Evolutionary conservation across 2,888 invertebrate species (phyloP).

Genomic region (Julus scanicus): DNA sequence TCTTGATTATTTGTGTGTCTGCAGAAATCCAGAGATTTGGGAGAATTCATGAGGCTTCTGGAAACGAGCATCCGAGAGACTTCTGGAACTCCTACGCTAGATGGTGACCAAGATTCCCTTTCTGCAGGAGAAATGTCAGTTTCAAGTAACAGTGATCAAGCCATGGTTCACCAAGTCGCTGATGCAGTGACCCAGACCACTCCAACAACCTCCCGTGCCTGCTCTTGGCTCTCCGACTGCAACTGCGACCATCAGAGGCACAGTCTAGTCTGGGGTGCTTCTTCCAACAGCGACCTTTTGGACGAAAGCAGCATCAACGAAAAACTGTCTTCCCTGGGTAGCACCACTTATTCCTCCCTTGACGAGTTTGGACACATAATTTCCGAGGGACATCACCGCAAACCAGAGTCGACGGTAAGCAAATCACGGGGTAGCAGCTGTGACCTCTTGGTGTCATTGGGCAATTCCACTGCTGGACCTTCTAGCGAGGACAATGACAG

Average conservation of each 20-base stretch:
- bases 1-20: no score
- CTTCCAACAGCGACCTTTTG: not conserved
- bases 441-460: not conserved
- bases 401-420: not conserved
- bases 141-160: not conserved
- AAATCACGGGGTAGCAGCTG: not conserved
- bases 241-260: conserved; percentile 1
- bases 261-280: not conserved
- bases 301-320: conserved; percentile 27
- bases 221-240: not conserved
- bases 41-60: conserved; percentile 9
- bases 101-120: not conserved
- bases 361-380: not conserved
- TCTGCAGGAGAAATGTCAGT: not conserved
- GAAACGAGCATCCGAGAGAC: conserved; percentile 12
- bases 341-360: not conserved
- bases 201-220: not conserved
- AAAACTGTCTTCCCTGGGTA: not conserved
- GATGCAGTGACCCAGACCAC: conserved; percentile 13
- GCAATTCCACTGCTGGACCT: not conserved
- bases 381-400: not conserved
- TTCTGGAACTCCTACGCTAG: not conserved
- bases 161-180: not conserved
- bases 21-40: not conserved
- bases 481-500: conserved; percentile 20